phyloP scores from a whole-genome alignment of 2,888 invertebrate species.

The Cremastinae sp. region DNA sequence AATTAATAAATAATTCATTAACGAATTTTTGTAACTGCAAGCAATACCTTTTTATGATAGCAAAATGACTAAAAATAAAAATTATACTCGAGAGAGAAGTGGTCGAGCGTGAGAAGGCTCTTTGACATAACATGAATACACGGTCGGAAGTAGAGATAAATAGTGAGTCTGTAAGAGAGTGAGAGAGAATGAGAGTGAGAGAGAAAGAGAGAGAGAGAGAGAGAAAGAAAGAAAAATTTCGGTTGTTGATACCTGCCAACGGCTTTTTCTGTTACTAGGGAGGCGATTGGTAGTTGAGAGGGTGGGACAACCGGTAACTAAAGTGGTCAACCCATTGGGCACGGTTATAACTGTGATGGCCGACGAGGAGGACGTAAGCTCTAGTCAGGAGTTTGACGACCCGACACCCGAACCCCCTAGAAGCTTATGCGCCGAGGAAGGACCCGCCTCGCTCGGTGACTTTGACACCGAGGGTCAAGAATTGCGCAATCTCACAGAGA shows the following conservation, averaged over 20 bases:
- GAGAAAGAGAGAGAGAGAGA: conserved; percentile 62
- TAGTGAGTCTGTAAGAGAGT: conserved; percentile 56
- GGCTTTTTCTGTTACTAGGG: conserved; percentile 90
- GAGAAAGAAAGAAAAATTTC: conserved; percentile 54
- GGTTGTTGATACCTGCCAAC: conserved; percentile 86
- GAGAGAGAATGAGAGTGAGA: conserved; percentile 47
- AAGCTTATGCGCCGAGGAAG: conserved; percentile 77
- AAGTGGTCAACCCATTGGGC: conserved; percentile 89
- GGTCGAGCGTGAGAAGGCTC: conserved; percentile 15
- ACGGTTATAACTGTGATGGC: conserved; percentile 84
- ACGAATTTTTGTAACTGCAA: too few relatives aligned
- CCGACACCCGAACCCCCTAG: conserved; percentile 70
- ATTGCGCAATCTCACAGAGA: conserved; percentile 74
- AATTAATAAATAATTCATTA: too few relatives aligned
- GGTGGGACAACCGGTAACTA: conserved; percentile 82
- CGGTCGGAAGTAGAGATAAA: conserved; percentile 55
- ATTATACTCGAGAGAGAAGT: background rate
- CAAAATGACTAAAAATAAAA: too few relatives aligned
- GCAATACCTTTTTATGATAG: too few relatives aligned
- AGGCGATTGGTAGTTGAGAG: conserved; percentile 82
- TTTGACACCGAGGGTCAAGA: conserved; percentile 72
- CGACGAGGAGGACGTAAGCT: conserved; percentile 77
- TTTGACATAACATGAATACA: conserved; percentile 56
- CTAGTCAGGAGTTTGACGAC: conserved; percentile 73
- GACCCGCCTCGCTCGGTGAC: conserved; percentile 76